Evolutionary conservation across 2,113 vertebrate species (phyloP).

Genomic region (Ophthalmolycus amberensis): DNA sequence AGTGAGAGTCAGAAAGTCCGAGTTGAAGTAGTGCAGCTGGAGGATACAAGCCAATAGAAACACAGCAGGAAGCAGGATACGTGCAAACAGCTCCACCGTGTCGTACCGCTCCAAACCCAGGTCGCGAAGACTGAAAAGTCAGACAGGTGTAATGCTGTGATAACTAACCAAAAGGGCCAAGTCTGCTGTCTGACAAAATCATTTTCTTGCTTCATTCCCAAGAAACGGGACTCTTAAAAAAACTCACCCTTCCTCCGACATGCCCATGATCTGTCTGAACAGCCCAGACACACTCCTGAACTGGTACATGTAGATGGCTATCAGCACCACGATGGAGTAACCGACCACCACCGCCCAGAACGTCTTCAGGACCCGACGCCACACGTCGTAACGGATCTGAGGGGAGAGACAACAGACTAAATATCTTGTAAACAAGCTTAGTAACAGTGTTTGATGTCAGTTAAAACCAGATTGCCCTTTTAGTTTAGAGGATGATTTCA

Average conservation of each 20-base stretch:
- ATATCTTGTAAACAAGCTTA: no score
- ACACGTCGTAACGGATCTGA: constrained; percentile 76
- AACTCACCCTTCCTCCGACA: constrained; percentile 85
- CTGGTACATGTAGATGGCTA: constrained; percentile 85
- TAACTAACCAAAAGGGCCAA: neutral
- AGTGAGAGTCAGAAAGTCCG: constrained; percentile 83
- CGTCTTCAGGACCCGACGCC: constrained; percentile 80
- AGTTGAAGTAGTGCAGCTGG: constrained; percentile 85
- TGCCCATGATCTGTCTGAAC: constrained; percentile 82
- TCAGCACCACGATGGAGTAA: constrained; percentile 85
- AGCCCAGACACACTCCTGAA: constrained; percentile 84
- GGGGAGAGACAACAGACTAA: neutral
- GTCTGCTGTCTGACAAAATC: neutral
- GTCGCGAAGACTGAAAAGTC: constrained; percentile 77
- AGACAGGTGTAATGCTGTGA: neutral
- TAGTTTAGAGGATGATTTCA: no score
- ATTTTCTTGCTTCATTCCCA: neutral
- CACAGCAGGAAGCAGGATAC: constrained; percentile 80
- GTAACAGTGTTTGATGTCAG: no score
- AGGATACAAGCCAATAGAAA: constrained; percentile 85
- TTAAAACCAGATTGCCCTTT: no score
- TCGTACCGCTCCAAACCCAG: constrained; percentile 82
- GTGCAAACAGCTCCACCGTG: constrained; percentile 79
- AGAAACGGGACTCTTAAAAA: neutral
- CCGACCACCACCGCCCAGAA: constrained; percentile 85